phyloP scores from a whole-genome alignment of 1,140 invertebrate species.

The Drosophila pseudoananassae region DNA sequence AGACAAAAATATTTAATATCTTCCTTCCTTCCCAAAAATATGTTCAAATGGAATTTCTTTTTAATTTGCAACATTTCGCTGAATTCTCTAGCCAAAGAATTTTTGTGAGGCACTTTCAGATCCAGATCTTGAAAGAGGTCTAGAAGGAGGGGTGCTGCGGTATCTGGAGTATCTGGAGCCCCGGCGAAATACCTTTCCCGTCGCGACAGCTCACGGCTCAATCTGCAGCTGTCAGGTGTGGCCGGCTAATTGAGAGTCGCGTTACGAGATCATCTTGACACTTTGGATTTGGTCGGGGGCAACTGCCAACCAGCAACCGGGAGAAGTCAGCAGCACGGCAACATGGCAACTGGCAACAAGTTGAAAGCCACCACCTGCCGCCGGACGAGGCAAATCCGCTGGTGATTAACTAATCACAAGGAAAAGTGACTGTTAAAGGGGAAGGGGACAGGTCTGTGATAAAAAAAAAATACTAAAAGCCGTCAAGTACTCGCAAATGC shows the following conservation, averaged over 20 bases:
- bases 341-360: neutral
- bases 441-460: slow-evolving; percentile 33
- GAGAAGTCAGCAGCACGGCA: neutral
- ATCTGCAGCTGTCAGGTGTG: slow-evolving; percentile 51
- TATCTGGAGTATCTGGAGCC: slow-evolving; percentile 37
- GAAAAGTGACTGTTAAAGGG: neutral
- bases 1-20: no score
- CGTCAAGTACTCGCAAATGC: slow-evolving; percentile 37
- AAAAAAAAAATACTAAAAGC: slow-evolving; percentile 14
- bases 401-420: slow-evolving; percentile 45
- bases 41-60: no score
- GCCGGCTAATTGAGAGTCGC: slow-evolving; percentile 52
- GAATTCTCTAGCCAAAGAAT: neutral
- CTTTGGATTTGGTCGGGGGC: slow-evolving; percentile 15
- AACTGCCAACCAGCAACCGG: neutral
- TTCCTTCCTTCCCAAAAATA: neutral
- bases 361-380: slow-evolving; percentile 27
- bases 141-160: neutral
- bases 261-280: slow-evolving; percentile 54
- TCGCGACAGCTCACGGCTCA: slow-evolving; percentile 33
- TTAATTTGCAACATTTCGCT: neutral
- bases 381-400: slow-evolving; percentile 36
- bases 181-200: slow-evolving; percentile 32
- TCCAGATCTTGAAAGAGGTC: slow-evolving; percentile 4
- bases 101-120: neutral